Evolutionary conservation across 2,888 invertebrate species (phyloP).

Genomic region (Catocala nupta): DNA sequence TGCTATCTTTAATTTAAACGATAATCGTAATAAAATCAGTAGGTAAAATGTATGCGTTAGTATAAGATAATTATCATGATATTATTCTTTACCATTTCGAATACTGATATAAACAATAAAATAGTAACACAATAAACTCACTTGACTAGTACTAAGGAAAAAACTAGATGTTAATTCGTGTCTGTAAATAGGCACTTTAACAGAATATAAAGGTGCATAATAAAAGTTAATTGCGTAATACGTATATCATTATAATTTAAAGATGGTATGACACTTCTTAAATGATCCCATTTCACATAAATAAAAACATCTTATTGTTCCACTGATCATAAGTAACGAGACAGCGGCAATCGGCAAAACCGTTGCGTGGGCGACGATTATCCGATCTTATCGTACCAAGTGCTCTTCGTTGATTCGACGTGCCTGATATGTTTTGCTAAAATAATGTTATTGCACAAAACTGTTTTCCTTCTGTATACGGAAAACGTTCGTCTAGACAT

Average conservation of each 20-base stretch:
- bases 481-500: neutral
- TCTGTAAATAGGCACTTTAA: neutral
- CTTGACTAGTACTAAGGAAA: too few species aligned
- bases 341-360: slow-evolving; percentile 66
- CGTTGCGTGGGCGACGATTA: slow-evolving; percentile 74
- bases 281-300: slow-evolving; percentile 18
- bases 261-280: neutral
- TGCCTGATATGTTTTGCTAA: slow-evolving; percentile 28
- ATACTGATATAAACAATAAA: too few species aligned
- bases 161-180: too few species aligned
- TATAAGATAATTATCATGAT: too few species aligned
- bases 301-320: slow-evolving; percentile 53
- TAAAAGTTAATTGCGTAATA: slow-evolving; percentile 4
- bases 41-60: too few species aligned
- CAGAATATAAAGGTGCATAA: neutral
- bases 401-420: slow-evolving; percentile 60
- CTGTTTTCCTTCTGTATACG: neutral
- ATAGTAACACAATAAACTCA: too few species aligned
- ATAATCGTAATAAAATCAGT: too few species aligned
- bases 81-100: too few species aligned
- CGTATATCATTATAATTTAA: slow-evolving; percentile 16
- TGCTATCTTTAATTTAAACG: too few species aligned
- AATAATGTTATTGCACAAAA: slow-evolving; percentile 12
- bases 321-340: slow-evolving; percentile 73
- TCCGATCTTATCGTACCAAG: slow-evolving; percentile 69